A percentile compares a stretch with the other conserved stretches of the same genome.
These are phyloP conservation scores for Cancer borealis DNA, from an alignment of 2,888 invertebrate genomes.

Conservation along the genomic window DNA sequence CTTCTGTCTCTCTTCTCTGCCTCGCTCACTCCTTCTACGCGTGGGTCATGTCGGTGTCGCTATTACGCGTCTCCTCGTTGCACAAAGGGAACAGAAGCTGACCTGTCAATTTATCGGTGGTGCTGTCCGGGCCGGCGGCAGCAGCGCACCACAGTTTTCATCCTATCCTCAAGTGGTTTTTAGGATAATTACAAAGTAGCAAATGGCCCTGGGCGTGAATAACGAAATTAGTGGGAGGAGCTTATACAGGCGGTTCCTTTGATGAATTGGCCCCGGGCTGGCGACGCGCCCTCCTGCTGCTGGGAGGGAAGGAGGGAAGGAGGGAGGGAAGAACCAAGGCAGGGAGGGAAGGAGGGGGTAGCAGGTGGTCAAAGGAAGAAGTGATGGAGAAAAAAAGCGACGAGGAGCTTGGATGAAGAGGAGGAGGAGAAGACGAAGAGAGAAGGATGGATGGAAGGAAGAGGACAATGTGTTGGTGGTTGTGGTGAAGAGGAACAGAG, in stretches of 20 bases:
- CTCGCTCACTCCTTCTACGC: background rate
- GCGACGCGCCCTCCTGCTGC: constrained; percentile 43
- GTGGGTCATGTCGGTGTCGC: constrained; percentile 28
- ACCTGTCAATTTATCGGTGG: constrained; percentile 69
- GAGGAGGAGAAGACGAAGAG: background rate
- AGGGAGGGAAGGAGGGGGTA: background rate
- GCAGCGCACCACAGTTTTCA: constrained; percentile 57
- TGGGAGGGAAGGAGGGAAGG: background rate
- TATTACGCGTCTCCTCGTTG: constrained; percentile 54
- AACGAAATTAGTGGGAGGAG: constrained; percentile 75
- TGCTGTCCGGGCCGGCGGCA: constrained; percentile 31
- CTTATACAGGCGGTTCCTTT: constrained; percentile 65
- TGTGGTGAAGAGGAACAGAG: background rate
- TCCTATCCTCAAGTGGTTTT: constrained; percentile 73
- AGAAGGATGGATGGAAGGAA: background rate
- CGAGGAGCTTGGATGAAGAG: background rate
- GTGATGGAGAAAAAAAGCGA: background rate
- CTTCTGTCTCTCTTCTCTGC: background rate
- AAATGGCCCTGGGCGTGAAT: constrained; percentile 71
- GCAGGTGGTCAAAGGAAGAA: constrained; percentile 23
- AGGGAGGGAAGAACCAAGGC: background rate
- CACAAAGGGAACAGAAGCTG: constrained; percentile 71
- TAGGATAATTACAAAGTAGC: constrained; percentile 73
- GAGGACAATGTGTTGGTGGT: background rate
- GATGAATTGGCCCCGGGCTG: constrained; percentile 42